Conservation (phyloP, 2,888 invertebrate genomes). For the Salpingus planirostris region DNA sequence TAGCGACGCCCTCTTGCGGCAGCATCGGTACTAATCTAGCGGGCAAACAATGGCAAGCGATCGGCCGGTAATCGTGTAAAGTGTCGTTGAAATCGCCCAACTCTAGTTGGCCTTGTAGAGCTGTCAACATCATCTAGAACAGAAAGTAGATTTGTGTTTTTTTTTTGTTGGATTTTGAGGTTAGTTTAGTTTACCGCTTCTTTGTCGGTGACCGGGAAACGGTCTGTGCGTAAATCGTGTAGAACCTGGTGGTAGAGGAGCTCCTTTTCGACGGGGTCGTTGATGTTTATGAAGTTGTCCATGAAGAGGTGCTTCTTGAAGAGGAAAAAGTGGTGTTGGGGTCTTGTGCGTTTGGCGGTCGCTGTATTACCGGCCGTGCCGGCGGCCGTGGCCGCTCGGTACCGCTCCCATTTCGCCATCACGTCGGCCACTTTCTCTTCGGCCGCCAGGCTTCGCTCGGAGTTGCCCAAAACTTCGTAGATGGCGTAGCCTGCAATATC, state of each 20-base stretch:
- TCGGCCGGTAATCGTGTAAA: constrained; percentile 54
- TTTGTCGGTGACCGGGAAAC: constrained; percentile 87
- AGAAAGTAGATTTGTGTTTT: constrained; percentile 8
- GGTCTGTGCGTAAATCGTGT: constrained; percentile 81
- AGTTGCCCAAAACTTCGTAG: constrained; percentile 82
- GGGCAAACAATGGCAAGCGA: constrained; percentile 75
- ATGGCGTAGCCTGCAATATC: constrained; percentile 72
- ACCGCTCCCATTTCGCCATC: constrained; percentile 91
- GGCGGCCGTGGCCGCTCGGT: constrained; percentile 59
- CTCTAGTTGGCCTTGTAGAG: constrained; percentile 88
- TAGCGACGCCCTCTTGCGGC: constrained; percentile 75
- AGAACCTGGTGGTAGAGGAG: constrained; percentile 88
- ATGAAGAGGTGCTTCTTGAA: constrained; percentile 79
- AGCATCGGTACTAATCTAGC: constrained; percentile 69
- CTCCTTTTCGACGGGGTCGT: constrained; percentile 87
- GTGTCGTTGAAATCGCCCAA: constrained; percentile 71
- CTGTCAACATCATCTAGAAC: constrained; percentile 80
- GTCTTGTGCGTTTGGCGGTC: constrained; percentile 36
- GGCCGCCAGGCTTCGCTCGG: constrained; percentile 74
- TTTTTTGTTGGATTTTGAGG: neutral
- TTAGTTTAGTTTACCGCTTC: constrained; percentile 67
- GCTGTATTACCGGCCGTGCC: constrained; percentile 31
- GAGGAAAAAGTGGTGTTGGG: constrained; percentile 58
- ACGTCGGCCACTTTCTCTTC: constrained; percentile 91
- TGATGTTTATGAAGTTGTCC: constrained; percentile 67